Conservation (phyloP, 2,113 vertebrate species). For the Rhea americana region DNA sequence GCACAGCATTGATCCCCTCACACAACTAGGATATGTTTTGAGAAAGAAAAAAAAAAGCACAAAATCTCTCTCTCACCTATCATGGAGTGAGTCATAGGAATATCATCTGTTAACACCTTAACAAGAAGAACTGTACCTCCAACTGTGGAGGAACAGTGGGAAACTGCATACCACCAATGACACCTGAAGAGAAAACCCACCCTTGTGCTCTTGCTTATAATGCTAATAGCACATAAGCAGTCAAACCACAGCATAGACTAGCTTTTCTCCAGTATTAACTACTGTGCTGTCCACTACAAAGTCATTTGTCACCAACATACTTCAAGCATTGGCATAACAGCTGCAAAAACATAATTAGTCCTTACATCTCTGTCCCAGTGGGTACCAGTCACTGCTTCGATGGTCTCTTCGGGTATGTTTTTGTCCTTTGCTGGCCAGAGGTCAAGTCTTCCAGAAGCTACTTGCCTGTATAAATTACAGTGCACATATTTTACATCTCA, state of each 20-base stretch:
- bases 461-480: constrained; percentile 61
- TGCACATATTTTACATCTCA: constrained; percentile 57
- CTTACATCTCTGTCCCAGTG: constrained; percentile 32
- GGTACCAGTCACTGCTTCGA: constrained; percentile 5
- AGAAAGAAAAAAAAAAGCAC: not conserved
- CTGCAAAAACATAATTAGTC: constrained; percentile 67
- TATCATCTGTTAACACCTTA: constrained; percentile 32
- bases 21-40: not conserved
- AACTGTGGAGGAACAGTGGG: not conserved
- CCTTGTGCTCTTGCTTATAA: not conserved
- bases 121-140: constrained; percentile 32
- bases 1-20: not conserved
- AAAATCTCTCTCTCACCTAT: not conserved
- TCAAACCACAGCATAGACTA: not conserved
- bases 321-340: constrained; percentile 39
- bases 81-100: not conserved
- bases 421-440: constrained; percentile 47
- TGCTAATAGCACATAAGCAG: constrained; percentile 37
- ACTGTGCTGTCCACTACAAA: constrained; percentile 37
- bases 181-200: constrained; percentile 20
- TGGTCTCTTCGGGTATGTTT: constrained; percentile 42
- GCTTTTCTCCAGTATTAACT: constrained; percentile 20
- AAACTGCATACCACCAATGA: constrained; percentile 6
- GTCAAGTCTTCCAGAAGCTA: constrained; percentile 65
- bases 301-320: constrained; percentile 44